Evolutionary conservation across 2,888 invertebrate species (phyloP).

Genomic region (Eurois occulta): DNA sequence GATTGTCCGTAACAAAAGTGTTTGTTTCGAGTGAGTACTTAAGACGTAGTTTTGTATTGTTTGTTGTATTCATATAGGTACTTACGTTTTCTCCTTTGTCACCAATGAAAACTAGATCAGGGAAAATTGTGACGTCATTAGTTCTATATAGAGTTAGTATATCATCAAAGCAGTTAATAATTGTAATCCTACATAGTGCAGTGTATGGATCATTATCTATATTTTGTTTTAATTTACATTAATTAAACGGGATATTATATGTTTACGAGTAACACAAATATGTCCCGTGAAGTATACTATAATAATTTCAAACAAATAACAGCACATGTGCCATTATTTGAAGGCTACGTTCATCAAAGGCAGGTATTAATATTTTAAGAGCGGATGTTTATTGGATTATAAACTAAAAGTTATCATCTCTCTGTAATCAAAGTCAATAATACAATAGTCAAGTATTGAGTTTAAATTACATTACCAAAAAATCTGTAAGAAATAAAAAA

Average conservation of each 20-base stretch:
- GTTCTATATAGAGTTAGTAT: not conserved
- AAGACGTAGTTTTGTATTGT: conserved; percentile 55
- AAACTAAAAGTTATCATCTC: not conserved
- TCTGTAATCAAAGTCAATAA: not conserved
- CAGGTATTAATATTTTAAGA: not conserved
- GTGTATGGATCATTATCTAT: not conserved
- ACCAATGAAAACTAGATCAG: conserved; percentile 76
- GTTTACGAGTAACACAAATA: not conserved
- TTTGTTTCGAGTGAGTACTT: conserved; percentile 69
- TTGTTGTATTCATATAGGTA: conserved; percentile 60
- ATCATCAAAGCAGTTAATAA: not conserved
- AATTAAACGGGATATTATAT: not conserved
- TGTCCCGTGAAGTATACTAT: not conserved
- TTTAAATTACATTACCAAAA: conserved; percentile 4
- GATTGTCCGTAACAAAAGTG: conserved; percentile 64
- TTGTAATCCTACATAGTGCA: not conserved
- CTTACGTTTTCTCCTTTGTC: conserved; percentile 82
- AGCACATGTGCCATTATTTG: not conserved
- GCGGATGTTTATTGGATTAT: not conserved
- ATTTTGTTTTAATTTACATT: not conserved
- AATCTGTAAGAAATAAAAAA: conserved; percentile 21
- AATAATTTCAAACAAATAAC: conserved; percentile 18
- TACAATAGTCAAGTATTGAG: not conserved
- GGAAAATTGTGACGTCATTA: conserved; percentile 39
- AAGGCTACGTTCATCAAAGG: not conserved